These are phyloP conservation scores for Magallana nippona DNA, from an alignment of 2,888 invertebrate species.

Conservation along the genomic window DNA sequence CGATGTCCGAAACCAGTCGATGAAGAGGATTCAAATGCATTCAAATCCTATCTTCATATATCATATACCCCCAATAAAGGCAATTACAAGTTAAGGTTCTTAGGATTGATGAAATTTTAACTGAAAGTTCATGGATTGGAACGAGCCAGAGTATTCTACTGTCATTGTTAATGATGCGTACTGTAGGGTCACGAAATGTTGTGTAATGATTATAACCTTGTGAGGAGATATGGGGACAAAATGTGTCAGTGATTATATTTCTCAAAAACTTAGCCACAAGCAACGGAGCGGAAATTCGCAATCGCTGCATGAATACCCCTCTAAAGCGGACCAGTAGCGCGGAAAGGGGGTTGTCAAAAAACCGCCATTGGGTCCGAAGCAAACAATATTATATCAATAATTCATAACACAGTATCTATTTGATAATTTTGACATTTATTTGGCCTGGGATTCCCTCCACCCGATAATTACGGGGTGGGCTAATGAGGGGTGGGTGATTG, in stretches of 20 bases:
- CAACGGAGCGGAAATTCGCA: conserved; percentile 7
- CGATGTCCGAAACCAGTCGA: no score
- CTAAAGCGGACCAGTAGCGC: conserved; percentile 13
- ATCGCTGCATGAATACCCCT: conserved; percentile 2
- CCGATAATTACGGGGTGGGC: conserved; percentile 12
- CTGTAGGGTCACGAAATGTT: background rate
- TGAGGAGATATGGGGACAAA: background rate
- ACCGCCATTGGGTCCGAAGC: conserved; percentile 8
- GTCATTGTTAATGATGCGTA: conserved; percentile 2
- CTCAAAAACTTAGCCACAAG: conserved; percentile 20
- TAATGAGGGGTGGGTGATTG: conserved; percentile 20
- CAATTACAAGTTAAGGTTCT: no score
- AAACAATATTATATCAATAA: conserved; percentile 32
- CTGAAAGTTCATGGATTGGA: conserved; percentile 27
- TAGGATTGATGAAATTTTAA: background rate
- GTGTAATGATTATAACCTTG: conserved; percentile 21
- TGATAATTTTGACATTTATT: conserved; percentile 28
- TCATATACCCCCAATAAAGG: no score
- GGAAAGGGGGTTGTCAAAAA: conserved; percentile 2
- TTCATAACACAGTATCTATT: conserved; percentile 30
- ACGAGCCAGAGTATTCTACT: background rate
- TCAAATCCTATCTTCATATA: no score
- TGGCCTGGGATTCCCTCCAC: background rate
- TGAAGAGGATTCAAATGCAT: no score
- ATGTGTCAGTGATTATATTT: conserved; percentile 10